Evolutionary conservation across 2,888 invertebrate genomes (phyloP).

Genomic region (Callyntrura sp.): DNA sequence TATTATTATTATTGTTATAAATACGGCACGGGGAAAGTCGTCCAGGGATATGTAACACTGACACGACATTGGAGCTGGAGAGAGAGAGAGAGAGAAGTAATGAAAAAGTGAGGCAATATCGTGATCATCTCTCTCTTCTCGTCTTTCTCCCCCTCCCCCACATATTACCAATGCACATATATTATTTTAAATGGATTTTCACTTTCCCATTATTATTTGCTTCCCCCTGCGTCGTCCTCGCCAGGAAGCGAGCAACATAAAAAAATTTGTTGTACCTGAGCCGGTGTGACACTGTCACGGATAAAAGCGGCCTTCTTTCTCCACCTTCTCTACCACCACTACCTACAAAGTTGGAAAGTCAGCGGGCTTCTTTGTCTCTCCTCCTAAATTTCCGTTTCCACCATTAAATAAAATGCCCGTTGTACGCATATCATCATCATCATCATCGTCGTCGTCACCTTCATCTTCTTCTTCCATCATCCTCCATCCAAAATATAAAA

Average conservation of each 20-base stretch:
- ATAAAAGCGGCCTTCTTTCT: too few relatives aligned
- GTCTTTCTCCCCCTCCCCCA: constrained; percentile 23
- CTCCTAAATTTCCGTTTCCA: too few relatives aligned
- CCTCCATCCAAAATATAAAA: too few relatives aligned
- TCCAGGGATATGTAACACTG: not conserved
- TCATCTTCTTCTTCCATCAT: too few relatives aligned
- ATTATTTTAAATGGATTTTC: constrained; percentile 72
- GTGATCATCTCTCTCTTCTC: not conserved
- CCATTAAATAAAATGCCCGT: too few relatives aligned
- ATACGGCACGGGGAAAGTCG: not conserved
- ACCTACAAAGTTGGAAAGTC: too few relatives aligned
- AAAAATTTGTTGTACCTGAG: constrained; percentile 42
- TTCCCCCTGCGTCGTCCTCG: not conserved
- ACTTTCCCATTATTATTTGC: constrained; percentile 57
- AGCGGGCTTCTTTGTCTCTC: too few relatives aligned
- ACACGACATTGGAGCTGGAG: not conserved
- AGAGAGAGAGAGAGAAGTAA: constrained; percentile 5
- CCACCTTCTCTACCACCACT: too few relatives aligned
- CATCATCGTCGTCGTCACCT: too few relatives aligned
- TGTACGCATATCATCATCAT: too few relatives aligned
- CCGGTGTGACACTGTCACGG: not conserved
- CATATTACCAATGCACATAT: constrained; percentile 66
- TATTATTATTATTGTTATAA: constrained; percentile 24
- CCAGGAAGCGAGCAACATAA: not conserved
- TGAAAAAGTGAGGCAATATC: not conserved